phyloP scores from a whole-genome alignment of 2,888 invertebrate genomes.

The Cephus rjabovi region DNA sequence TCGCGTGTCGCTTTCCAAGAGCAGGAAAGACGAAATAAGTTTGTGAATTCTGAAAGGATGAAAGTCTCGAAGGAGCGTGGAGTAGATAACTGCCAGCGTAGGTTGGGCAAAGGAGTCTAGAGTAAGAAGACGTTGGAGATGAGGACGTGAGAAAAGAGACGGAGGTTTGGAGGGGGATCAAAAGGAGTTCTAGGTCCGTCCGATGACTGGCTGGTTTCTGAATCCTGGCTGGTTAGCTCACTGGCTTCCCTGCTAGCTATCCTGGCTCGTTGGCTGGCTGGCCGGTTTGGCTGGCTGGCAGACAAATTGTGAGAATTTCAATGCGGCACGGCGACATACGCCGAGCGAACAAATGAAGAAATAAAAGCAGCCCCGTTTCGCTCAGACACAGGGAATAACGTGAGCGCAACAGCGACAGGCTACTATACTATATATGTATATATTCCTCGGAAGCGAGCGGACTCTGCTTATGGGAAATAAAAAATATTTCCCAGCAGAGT shows the following conservation, averaged over 20 bases:
- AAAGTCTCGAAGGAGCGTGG: background rate
- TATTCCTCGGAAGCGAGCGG: constrained; percentile 13
- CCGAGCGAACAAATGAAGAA: constrained; percentile 40
- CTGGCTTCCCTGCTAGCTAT: background rate
- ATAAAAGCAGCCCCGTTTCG: constrained; percentile 33
- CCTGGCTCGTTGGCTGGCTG: no score
- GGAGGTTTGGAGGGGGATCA: constrained; percentile 8
- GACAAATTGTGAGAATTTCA: constrained; percentile 51
- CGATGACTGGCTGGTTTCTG: constrained; percentile 8
- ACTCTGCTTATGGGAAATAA: constrained; percentile 5
- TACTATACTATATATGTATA: constrained; percentile 7
- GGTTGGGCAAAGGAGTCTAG: background rate
- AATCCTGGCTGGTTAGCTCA: background rate
- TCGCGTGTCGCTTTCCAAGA: background rate
- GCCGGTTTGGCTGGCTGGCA: constrained; percentile 22
- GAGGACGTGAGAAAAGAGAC: constrained; percentile 2
- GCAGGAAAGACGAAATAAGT: background rate
- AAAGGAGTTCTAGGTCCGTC: constrained; percentile 11
- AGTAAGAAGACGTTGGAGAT: background rate
- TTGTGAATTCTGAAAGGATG: background rate
- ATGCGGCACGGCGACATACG: constrained; percentile 36
- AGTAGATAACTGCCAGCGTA: background rate
- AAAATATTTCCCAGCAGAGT: constrained; percentile 4
- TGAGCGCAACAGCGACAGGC: constrained; percentile 13
- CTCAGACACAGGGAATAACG: background rate